phyloP scores from a whole-genome alignment of 2,797 vertebrate species.

The Siniperca scherzeri region DNA sequence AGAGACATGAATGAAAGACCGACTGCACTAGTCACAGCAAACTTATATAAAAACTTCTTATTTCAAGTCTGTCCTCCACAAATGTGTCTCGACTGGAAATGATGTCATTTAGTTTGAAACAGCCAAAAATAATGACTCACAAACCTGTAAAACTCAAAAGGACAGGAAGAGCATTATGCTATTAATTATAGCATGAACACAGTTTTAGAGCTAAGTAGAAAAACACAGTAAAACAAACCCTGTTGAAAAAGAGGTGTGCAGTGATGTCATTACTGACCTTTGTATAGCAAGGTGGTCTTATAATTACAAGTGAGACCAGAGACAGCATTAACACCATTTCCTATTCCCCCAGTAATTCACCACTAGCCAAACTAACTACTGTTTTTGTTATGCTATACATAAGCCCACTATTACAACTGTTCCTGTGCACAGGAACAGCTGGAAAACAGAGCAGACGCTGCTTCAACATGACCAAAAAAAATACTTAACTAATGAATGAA shows the following conservation, averaged over 20 bases:
- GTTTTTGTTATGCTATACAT: constrained; percentile 11
- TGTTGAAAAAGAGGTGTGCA: constrained; percentile 8
- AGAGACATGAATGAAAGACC: background rate
- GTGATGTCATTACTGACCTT: constrained; percentile 3
- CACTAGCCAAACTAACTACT: constrained; percentile 22
- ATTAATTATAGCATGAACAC: background rate
- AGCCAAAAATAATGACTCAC: constrained; percentile 2
- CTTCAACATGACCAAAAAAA: background rate
- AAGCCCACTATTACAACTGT: background rate
- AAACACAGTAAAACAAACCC: constrained; percentile 13
- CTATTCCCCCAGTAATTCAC: constrained; percentile 35
- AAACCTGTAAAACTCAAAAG: constrained; percentile 7
- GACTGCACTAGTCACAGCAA: background rate
- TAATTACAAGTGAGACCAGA: constrained; percentile 33
- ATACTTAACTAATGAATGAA: background rate
- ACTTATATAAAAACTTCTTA: background rate
- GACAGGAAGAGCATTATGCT: background rate
- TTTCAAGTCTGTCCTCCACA: background rate
- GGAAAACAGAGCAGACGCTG: constrained; percentile 18
- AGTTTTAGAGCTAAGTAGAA: background rate
- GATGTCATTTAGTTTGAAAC: background rate
- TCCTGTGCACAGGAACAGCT: constrained; percentile 21
- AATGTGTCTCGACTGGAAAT: background rate
- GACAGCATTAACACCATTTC: background rate
- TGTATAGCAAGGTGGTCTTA: background rate